Evolutionary conservation across 2,113 vertebrate species (phyloP), one percentile per base, ranked within the genome.

Genomic region (Rhea americana): DNA sequence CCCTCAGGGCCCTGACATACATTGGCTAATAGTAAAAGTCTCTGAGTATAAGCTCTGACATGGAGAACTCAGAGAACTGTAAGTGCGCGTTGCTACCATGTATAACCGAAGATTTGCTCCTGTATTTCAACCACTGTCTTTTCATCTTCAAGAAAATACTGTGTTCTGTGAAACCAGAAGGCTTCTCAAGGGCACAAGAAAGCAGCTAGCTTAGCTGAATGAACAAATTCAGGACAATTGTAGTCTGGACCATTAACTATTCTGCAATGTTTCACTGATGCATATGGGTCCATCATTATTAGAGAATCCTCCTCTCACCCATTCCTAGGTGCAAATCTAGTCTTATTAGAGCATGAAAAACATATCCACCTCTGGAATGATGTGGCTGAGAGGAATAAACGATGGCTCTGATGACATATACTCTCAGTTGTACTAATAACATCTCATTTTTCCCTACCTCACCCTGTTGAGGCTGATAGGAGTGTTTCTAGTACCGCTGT

Each of bases 361-460:
- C 87, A 90, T 5, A 19, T 53, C 48, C 26, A 67, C 30, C 56
- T 95, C 56, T 61, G 56, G 59, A 59, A 50, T 66, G 62, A 73
- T 86, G 65, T 80, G 47, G 61, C 37, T 89, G 85, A 86, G 70
- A 90, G 56, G 82, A 95, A 89, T 84, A 82, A 88, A 88, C 89
- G 65, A 87, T 82, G 32, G 48, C 70, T 89, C 26, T 75, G 75
- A 66, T 86, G 88, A 94, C 80, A 89, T 61, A 86, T 75, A 28
- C n/a, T 68, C 78, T 85, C 82, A 92, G 72, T 82, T 94, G 85
- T 87, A 91, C 81, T 93, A 89, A 91, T 85, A 95, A 86, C 77
- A 82, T 47, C 83, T 89, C 75, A 66, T 82, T 95, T 93, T 86
- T 74, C 8, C 53, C 82, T 53, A 91, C 5, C 75, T 97, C 78